Evolutionary conservation across 1,140 invertebrate genomes (phyloP), one percentile per base, ranked within the genome.

Genomic region (Anadara kagoshimensis): DNA sequence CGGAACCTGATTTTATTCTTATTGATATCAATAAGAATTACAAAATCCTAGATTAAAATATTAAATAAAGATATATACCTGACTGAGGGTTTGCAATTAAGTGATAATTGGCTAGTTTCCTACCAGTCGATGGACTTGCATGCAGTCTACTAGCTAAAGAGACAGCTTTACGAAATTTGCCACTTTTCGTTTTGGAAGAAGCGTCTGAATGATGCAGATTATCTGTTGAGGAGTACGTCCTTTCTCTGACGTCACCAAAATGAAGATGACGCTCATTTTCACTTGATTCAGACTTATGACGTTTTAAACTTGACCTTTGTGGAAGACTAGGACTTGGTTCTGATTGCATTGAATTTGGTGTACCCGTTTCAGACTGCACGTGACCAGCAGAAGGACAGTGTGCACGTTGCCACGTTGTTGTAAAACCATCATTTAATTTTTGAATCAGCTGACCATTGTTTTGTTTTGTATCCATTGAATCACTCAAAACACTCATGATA

Each of bases 131-230:
- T 14, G 86, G 86, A 72, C 86, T 86, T 41, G 85, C 81, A 70
- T 88, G 86, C 24, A 88, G 80, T 69, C 83, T 85, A 69, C 80
- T 85, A 36, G 86, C 85, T 43, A 86, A 76, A 26, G 84, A 84
- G 49, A 84, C 83, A 14, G 84, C 83, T 65, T 87, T 86, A 56
- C 86, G 83, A 74, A 89, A 89, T 74, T 88, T 85, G 47, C 61
- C 62, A 85, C 75, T 78, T 85, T 85, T 67, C 82, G 80, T 80
- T 82, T 87, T 62, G 75, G 74, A 47, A 61, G 79, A 62, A 75
- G 73, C 54, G 44, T 79, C 91, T 63, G 92, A 91, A 80, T 92
- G 92, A 36, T 92, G 79, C 3, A 87, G 79, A 78, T 83, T 85
- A 76, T 87, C 86, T 20, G 85, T 85, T 26, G 86, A 87, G 8